phyloP scores from a whole-genome alignment of 2,113 vertebrate genomes.

The Microcebus jonahi region DNA sequence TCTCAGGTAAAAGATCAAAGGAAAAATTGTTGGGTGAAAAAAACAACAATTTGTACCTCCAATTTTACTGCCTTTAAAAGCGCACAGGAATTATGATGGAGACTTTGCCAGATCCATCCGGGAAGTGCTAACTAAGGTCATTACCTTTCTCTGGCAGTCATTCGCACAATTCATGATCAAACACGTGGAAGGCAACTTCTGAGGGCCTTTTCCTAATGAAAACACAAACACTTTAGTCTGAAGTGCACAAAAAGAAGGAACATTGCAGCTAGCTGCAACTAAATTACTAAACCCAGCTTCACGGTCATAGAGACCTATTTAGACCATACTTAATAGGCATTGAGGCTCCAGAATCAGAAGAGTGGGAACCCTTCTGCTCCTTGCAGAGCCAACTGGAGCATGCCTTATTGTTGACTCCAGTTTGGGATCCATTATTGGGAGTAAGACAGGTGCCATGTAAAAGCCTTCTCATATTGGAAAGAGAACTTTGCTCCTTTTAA shows the following conservation, averaged over 20 bases:
- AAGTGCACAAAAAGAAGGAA: not conserved
- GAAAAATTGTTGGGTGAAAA: constrained; percentile 7
- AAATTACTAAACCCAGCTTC: not conserved
- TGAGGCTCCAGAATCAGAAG: not conserved
- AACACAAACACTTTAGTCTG: not conserved
- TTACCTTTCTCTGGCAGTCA: not conserved
- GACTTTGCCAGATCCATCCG: not conserved
- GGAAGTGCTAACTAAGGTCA: not conserved
- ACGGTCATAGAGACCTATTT: not conserved
- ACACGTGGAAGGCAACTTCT: constrained; percentile 21
- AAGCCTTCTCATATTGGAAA: constrained; percentile 1
- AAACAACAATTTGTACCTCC: not conserved
- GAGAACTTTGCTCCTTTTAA: constrained; percentile 41
- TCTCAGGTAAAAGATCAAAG: constrained; percentile 1
- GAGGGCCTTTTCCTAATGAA: not conserved
- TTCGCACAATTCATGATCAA: not conserved
- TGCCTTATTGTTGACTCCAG: not conserved
- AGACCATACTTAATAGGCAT: not conserved
- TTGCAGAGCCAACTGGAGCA: not conserved
- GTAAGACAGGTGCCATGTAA: not conserved
- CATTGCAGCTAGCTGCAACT: not conserved
- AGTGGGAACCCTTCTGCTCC: not conserved
- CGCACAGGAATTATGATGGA: not conserved
- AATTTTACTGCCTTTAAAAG: constrained; percentile 6
- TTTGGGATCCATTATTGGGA: not conserved